Evolutionary conservation across 2,113 vertebrate species (phyloP).

Genomic region (Macaca mulatta): DNA sequence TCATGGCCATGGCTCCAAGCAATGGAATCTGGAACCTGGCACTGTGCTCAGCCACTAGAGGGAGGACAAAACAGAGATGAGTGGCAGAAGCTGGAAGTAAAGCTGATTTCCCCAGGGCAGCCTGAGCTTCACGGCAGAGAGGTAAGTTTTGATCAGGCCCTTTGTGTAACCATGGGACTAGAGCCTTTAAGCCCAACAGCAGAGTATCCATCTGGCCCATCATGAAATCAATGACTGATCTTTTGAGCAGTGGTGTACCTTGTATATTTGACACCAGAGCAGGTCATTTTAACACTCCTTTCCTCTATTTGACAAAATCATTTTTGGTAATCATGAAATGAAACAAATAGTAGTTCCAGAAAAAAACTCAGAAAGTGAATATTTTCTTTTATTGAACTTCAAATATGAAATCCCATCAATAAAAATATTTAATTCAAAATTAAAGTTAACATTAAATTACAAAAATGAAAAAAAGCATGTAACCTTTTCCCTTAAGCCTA

Average conservation of each 20-base stretch:
- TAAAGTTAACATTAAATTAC: background rate
- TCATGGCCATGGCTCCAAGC: background rate
- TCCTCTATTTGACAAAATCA: background rate
- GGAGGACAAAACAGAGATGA: background rate
- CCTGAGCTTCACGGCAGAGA: background rate
- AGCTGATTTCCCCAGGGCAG: too few relatives aligned
- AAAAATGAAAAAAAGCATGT: background rate
- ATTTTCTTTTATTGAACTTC: background rate
- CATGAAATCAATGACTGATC: background rate
- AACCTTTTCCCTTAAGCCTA: background rate
- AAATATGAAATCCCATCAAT: background rate
- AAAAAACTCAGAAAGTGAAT: background rate
- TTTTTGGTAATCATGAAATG: background rate
- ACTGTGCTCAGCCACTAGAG: background rate
- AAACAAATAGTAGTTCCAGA: background rate
- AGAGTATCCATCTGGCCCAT: background rate
- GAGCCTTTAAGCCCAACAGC: background rate
- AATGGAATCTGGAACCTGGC: background rate
- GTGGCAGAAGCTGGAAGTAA: background rate
- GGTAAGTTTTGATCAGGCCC: background rate
- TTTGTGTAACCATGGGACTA: background rate
- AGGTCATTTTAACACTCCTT: background rate
- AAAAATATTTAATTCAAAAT: conserved; percentile 1
- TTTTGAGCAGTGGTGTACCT: fast-evolving
- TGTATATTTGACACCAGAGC: background rate